Conservation (phyloP, 2,113 vertebrate species). For the Eulemur macaco region DNA sequence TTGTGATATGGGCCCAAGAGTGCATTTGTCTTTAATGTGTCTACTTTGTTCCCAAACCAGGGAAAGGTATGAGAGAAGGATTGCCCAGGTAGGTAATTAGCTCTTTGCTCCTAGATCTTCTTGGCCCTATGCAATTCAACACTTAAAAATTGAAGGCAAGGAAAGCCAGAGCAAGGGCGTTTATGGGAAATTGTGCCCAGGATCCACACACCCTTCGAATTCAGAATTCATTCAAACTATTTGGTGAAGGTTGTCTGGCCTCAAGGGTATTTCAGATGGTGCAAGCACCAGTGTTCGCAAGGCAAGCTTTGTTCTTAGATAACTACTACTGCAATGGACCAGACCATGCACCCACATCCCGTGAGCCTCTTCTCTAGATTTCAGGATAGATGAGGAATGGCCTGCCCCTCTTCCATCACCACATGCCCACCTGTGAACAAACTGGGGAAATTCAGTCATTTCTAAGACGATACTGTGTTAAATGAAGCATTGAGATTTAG, state of each 20-base stretch:
- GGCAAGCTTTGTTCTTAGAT: background rate
- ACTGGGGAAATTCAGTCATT: background rate
- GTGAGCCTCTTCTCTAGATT: background rate
- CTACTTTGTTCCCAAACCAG: background rate
- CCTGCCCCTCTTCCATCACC: background rate
- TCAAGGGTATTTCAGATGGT: accelerated
- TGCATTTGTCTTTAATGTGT: background rate
- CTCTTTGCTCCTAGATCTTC: background rate
- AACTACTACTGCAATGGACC: accelerated
- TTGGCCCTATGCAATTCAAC: background rate
- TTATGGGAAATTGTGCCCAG: accelerated
- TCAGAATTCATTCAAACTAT: background rate
- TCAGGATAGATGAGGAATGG: background rate
- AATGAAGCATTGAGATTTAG: background rate
- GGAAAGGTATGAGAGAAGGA: no score
- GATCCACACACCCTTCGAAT: background rate
- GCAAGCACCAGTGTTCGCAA: accelerated
- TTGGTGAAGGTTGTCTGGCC: background rate
- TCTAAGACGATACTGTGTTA: background rate
- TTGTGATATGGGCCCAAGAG: accelerated
- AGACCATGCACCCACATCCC: accelerated
- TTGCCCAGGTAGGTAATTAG: no score
- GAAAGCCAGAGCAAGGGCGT: background rate
- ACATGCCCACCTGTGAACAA: background rate
- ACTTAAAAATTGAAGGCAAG: background rate